Evolutionary conservation across 2,888 invertebrate species (phyloP), one percentile per base, ranked within the genome.

Genomic region (Rhingia rostrata): DNA sequence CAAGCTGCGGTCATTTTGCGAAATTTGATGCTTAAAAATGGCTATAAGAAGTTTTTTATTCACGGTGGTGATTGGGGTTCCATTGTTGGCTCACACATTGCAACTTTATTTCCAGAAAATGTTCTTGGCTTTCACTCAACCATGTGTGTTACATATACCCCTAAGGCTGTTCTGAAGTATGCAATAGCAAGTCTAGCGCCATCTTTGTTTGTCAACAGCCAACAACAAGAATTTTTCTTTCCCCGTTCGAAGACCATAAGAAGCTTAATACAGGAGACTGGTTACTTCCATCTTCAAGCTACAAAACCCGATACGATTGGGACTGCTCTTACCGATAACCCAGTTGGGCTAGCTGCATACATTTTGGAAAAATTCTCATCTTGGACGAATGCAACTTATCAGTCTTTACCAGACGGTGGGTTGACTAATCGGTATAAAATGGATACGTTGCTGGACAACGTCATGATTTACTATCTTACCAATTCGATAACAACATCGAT

Each of bases 291-390:
- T 89, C 86, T 97, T 4, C 97, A 98, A 89, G 94, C 96, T 0
- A 97, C 97, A 0, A 97, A 97, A 90, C 97, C 98, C 9, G 97
- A 98, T 88, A 97, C 97, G 0, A 92, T 96, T 86, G 97, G 97
- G 10, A 83, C 86, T 3, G 88, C 88, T 0, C 79, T 91, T 7
- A 88, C 88, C n/a, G 86, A 88, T 43, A 91, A 91, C 87, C 98
- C 98, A 0, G 93, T 95, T 0, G 98, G 97, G 0, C 91, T 98
- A 72, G 97, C 97, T 0, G 96, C 96, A 0, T 98, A 97, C 88
- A 95, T 98, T 66, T 91, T 98, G 10, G 98, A 98, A 88, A 98
- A 98, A 90, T 97, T 97, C 92, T 94, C 93, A 88, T 94, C 88
- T 5, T 96, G 92, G 95, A 96, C 92, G 90, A 95, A 92, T 90